phyloP scores from a whole-genome alignment of 2,113 vertebrate genomes.

The Proterorhinus semilunaris region DNA sequence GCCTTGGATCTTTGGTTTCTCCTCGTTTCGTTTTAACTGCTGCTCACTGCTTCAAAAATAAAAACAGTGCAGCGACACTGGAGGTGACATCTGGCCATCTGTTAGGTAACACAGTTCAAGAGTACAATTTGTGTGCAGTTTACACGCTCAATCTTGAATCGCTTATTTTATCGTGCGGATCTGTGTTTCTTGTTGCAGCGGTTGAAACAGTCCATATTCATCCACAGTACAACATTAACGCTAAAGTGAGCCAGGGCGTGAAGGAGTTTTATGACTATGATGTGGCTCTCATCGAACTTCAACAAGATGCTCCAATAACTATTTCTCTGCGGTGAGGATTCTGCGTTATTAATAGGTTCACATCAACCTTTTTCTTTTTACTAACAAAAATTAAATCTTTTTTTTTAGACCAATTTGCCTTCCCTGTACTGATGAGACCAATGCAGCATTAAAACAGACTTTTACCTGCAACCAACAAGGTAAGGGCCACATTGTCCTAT shows the following conservation, averaged over 20 bases:
- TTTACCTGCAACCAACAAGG: constrained; percentile 68
- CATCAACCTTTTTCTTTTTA: background rate
- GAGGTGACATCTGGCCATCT: constrained; percentile 3
- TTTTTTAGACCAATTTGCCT: constrained; percentile 74
- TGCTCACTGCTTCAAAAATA: constrained; percentile 72
- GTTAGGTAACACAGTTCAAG: constrained; percentile 12
- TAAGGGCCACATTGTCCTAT: constrained; percentile 21
- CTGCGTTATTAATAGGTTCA: background rate
- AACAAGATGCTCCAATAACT: constrained; percentile 15
- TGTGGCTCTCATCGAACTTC: constrained; percentile 71
- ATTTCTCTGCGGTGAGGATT: constrained; percentile 12
- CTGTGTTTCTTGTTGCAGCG: constrained; percentile 19
- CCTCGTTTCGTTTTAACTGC: constrained; percentile 71
- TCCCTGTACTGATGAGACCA: constrained; percentile 74
- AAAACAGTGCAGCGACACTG: constrained; percentile 27
- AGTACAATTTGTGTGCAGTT: background rate
- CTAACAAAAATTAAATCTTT: background rate
- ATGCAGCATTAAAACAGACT: constrained; percentile 52
- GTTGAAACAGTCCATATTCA: constrained; percentile 37
- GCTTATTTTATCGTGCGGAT: background rate
- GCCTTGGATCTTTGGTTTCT: constrained; percentile 71
- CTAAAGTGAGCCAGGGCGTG: constrained; percentile 19
- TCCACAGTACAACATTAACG: constrained; percentile 23
- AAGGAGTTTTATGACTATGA: constrained; percentile 76
- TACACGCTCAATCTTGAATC: background rate